Evolutionary conservation across 2,888 invertebrate genomes (phyloP), one percentile per base, ranked within the genome.

Genomic region (Neria commutata): DNA sequence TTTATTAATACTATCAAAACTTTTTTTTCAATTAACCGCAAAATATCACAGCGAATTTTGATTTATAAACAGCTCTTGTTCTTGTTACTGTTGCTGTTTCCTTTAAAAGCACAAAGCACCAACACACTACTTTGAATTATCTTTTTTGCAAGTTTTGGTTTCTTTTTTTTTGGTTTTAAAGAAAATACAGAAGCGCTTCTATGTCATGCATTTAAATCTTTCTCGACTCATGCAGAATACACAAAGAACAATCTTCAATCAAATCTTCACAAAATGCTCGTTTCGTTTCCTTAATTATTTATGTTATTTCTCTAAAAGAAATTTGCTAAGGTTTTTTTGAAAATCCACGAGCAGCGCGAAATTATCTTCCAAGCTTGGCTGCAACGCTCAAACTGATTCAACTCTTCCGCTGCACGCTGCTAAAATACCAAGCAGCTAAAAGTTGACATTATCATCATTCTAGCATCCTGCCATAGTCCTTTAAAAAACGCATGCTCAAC

Each of bases 361-460:
- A 21, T 25, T 73, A 74, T 73, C 74, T 64, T 64, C 65, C 62
- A 78, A 77, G 80, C 76, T 80, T 76, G 75, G 77, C 79, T 68
- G 69, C 72, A 66, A 66, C 64, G 77, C 79, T 68, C 79, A 78
- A 79, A 79, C 80, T 79, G 73, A 70, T 66, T 78, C 76, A 76
- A 74, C 75, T 77, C 77, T 77, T 77, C 76, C 74, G 65, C 69
- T 24, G 61, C 56, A 42, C 25, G 59, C 61, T 49, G 67, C 69
- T 72, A 78, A 75, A 78, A 77, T 77, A 78, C 72, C 63, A 70
- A 63, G 66, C 68, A 65, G 64, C 50, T 21, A 42, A 17, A 42
- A 42, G 21, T n/a, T n/a, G n/a, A 21, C 17, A 19, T 17, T 21
- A 25, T n/a, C 19, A 46, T 4, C 46, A 23, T 21, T 49, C 42